Conservation (phyloP, 1,140 invertebrate species). For the Dufourea novaeangliae region DNA sequence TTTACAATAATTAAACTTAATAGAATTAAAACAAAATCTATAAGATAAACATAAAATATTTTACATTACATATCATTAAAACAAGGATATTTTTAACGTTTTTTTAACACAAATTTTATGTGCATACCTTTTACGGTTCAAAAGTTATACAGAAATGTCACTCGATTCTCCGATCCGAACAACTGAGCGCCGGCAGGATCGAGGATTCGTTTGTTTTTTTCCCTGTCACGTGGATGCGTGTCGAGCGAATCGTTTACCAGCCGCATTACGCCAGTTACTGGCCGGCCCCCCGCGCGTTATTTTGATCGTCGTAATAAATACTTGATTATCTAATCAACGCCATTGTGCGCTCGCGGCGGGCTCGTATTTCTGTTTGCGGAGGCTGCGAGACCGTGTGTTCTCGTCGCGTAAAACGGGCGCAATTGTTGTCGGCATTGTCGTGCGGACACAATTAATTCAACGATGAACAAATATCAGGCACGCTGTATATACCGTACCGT, state of each 20-base stretch:
- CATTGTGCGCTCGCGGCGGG: slow-evolving; percentile 2
- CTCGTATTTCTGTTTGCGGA: slow-evolving; percentile 22
- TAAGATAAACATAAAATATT: no score
- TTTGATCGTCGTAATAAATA: slow-evolving; percentile 33
- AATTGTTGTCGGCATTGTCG: slow-evolving; percentile 11
- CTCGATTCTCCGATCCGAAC: no score
- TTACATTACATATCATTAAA: no score
- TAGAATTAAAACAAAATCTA: no score
- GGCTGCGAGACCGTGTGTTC: not conserved
- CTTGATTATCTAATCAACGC: slow-evolving; percentile 43
- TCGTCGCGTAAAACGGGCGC: not conserved
- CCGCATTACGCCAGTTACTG: not conserved
- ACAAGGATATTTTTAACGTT: no score
- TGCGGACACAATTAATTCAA: no score
- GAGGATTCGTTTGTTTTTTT: slow-evolving; percentile 18
- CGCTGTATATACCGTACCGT: no score
- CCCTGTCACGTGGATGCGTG: not conserved
- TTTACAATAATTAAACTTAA: no score
- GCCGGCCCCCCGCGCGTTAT: not conserved
- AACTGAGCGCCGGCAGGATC: slow-evolving; percentile 9
- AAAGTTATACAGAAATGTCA: no score
- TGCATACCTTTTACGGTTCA: no score
- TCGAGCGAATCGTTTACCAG: not conserved
- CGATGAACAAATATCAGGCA: no score
- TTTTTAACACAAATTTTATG: no score